These are phyloP conservation scores for Carduelis carduelis DNA, from an alignment of 2,797 vertebrate genomes.

Conservation along the genomic window DNA sequence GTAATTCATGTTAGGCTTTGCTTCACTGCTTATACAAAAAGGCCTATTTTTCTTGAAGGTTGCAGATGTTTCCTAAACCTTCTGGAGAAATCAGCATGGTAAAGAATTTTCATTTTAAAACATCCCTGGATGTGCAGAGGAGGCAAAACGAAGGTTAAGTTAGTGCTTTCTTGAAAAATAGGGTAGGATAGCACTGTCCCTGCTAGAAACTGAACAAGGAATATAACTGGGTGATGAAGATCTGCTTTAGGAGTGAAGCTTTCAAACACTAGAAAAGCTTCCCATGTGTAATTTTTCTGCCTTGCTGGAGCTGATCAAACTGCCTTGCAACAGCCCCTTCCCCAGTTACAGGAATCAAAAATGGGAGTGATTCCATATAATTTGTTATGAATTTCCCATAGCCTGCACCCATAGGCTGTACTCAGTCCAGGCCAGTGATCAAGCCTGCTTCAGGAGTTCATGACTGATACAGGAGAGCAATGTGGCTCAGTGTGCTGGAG, in stretches of 20 bases:
- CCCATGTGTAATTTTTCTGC: background rate
- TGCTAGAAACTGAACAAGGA: background rate
- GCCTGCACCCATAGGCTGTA: background rate
- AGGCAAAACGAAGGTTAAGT: background rate
- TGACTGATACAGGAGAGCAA: background rate
- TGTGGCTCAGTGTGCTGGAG: background rate
- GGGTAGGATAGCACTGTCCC: background rate
- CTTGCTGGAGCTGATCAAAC: background rate
- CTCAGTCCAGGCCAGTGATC: background rate
- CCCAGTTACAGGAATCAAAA: background rate
- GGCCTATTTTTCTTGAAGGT: background rate
- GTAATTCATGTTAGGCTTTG: slow-evolving; percentile 14
- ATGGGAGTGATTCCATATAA: background rate
- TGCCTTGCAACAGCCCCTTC: background rate
- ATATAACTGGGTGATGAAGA: background rate
- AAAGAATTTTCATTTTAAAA: slow-evolving; percentile 26
- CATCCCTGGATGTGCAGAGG: background rate
- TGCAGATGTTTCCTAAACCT: slow-evolving; percentile 1
- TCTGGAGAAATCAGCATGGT: background rate
- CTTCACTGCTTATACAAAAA: slow-evolving; percentile 33
- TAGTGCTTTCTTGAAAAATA: background rate
- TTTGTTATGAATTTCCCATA: background rate
- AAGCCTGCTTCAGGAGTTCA: background rate
- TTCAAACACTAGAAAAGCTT: background rate
- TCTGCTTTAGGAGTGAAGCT: background rate